Percentiles rank a stretch among this genome's conserved stretches.
Conservation (phyloP, 2,113 vertebrate species). For the Raphicerus campestris region DNA sequence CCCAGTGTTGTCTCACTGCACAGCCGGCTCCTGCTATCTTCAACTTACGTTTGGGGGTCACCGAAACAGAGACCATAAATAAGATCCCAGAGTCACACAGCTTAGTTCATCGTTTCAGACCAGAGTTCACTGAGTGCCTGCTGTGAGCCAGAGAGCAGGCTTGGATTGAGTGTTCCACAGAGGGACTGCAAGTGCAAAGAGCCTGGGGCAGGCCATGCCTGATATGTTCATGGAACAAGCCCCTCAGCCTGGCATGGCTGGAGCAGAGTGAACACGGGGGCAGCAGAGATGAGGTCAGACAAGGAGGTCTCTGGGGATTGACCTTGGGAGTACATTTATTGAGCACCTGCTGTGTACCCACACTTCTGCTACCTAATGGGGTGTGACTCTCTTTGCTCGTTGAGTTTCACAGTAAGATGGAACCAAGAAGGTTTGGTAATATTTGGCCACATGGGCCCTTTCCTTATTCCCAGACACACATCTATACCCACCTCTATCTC, state of each 20-base stretch:
- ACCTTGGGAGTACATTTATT: not conserved
- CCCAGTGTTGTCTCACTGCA: accelerated
- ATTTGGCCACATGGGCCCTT: not conserved
- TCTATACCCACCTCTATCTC: not conserved
- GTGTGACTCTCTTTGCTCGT: not conserved
- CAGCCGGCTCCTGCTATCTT: not conserved
- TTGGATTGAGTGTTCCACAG: not conserved
- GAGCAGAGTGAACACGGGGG: not conserved
- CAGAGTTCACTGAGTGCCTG: not conserved
- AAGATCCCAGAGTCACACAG: not conserved
- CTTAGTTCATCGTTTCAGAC: accelerated
- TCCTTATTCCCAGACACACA: not conserved
- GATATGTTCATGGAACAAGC: not conserved
- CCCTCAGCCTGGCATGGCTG: not conserved
- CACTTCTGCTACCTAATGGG: not conserved
- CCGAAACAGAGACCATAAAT: not conserved
- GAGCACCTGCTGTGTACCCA: not conserved
- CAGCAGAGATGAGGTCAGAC: not conserved
- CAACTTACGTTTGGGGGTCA: not conserved
- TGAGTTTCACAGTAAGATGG: not conserved
- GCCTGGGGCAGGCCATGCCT: not conserved
- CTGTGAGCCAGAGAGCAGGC: not conserved
- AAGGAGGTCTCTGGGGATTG: not conserved
- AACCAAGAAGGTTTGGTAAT: not conserved
- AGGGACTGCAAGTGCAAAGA: not conserved